Evolutionary conservation across 2,888 invertebrate genomes (phyloP).

Genomic region (Drosophila pseudotakahashii): DNA sequence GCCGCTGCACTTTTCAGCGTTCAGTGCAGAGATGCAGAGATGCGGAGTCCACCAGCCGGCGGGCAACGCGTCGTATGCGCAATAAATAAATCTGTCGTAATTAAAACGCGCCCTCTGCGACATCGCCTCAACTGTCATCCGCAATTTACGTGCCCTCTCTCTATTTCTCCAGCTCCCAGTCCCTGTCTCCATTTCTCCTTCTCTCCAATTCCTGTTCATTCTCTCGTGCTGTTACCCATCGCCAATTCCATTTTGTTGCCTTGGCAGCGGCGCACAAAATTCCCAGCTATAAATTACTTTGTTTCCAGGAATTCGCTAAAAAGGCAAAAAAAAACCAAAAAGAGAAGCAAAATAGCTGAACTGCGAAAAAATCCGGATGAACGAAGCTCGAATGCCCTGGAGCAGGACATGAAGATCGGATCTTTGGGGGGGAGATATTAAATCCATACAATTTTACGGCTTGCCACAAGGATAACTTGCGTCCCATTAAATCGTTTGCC

Average conservation of each 20-base stretch:
- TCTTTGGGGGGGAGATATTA: background rate
- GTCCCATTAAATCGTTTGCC: conserved; percentile 33
- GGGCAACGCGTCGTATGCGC: conserved; percentile 58
- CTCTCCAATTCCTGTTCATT: conserved; percentile 27
- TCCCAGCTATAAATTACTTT: conserved; percentile 67
- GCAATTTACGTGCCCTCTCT: conserved; percentile 25
- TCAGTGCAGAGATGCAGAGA: background rate
- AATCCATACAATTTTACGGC: background rate
- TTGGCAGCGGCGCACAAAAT: conserved; percentile 55
- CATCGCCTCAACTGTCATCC: conserved; percentile 44
- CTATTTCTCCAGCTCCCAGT: conserved; percentile 4
- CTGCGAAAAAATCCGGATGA: conserved; percentile 7
- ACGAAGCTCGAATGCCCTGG: conserved; percentile 25
- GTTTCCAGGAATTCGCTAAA: conserved; percentile 66
- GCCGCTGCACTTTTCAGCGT: conserved; percentile 36
- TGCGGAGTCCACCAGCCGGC: background rate
- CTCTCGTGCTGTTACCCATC: conserved; percentile 36
- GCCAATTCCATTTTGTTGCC: conserved; percentile 42
- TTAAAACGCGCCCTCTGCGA: conserved; percentile 63
- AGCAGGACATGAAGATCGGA: conserved; percentile 4
- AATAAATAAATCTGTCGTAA: conserved; percentile 74
- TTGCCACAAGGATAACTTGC: conserved; percentile 20
- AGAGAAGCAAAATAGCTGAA: conserved; percentile 8
- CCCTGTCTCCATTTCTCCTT: conserved; percentile 26
- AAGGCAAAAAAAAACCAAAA: conserved; percentile 11